Conservation (phyloP, 2,797 vertebrate species). For the Enteromius unitaeniatus region DNA sequence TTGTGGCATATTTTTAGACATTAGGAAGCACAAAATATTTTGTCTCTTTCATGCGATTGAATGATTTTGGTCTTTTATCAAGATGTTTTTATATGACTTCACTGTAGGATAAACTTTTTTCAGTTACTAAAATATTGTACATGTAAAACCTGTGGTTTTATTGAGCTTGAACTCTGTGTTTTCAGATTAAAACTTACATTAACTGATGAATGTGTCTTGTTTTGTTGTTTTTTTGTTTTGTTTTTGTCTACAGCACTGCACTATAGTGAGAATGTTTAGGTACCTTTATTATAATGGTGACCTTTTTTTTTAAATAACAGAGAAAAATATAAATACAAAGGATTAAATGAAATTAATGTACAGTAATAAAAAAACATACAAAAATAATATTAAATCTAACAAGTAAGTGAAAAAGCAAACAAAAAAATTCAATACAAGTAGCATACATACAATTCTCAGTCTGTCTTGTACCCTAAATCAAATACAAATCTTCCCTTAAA, state of each 20-base stretch:
- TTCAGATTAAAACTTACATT: constrained; percentile 87
- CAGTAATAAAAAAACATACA: too few species aligned
- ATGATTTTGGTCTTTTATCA: constrained; percentile 68
- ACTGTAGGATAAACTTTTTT: constrained; percentile 68
- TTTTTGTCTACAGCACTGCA: too few species aligned
- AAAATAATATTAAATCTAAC: too few species aligned
- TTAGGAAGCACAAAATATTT: constrained; percentile 64
- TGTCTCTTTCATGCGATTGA: constrained; percentile 75
- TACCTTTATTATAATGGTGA: background rate
- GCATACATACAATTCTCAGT: too few species aligned
- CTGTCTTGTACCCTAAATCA: too few species aligned
- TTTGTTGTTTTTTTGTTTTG: too few species aligned
- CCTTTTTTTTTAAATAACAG: too few species aligned
- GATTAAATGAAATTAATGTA: too few species aligned
- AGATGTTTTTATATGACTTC: constrained; percentile 67
- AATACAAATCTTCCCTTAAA: too few species aligned
- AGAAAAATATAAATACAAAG: too few species aligned
- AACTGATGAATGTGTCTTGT: constrained; percentile 65
- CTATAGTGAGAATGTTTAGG: background rate
- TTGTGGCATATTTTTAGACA: constrained; percentile 67
- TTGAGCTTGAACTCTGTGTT: constrained; percentile 96
- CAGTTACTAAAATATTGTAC: constrained; percentile 85
- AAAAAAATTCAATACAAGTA: too few species aligned
- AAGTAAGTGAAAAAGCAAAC: too few species aligned
- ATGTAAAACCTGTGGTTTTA: constrained; percentile 94